Evolutionary conservation across 2,888 invertebrate genomes (phyloP).

Genomic region (Heterodera filipjevi): DNA sequence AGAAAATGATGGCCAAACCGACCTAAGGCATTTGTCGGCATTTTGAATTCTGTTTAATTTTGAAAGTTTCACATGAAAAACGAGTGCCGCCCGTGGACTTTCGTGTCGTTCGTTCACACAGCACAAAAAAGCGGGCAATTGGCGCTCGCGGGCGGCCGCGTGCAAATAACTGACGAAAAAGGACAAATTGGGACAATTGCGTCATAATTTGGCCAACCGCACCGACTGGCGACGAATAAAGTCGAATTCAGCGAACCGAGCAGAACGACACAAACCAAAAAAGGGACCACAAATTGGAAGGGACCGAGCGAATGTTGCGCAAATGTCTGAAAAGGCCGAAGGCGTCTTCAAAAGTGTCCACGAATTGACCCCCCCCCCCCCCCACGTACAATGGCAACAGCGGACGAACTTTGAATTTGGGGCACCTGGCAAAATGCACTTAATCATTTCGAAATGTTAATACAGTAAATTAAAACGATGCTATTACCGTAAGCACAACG

Average conservation of each 20-base stretch:
- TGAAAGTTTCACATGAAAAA: conserved; percentile 50
- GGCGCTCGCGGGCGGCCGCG: conserved; percentile 54
- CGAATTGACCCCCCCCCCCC: neutral
- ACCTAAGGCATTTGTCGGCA: conserved; percentile 13
- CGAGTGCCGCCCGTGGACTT: conserved; percentile 57
- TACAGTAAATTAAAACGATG: conserved; percentile 28
- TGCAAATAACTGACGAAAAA: conserved; percentile 46
- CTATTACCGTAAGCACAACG: conserved; percentile 47
- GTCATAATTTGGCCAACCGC: neutral
- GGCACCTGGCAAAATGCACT: conserved; percentile 29
- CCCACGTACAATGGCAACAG: conserved; percentile 52
- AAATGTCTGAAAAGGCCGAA: conserved; percentile 46
- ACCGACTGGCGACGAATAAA: conserved; percentile 60
- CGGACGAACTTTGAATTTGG: conserved; percentile 43
- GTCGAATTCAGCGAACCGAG: conserved; percentile 61
- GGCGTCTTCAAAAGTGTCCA: neutral
- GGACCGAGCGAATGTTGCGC: conserved; percentile 52
- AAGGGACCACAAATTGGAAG: conserved; percentile 53
- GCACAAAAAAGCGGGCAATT: conserved; percentile 57
- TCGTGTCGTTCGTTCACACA: conserved; percentile 53
- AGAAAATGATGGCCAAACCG: conserved; percentile 52
- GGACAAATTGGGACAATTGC: neutral
- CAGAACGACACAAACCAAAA: conserved; percentile 59
- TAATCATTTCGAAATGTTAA: no score
- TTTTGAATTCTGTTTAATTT: neutral